These are phyloP conservation scores for Mythimna albipuncta DNA, from an alignment of 2,888 invertebrate species.

Conservation along the genomic window DNA sequence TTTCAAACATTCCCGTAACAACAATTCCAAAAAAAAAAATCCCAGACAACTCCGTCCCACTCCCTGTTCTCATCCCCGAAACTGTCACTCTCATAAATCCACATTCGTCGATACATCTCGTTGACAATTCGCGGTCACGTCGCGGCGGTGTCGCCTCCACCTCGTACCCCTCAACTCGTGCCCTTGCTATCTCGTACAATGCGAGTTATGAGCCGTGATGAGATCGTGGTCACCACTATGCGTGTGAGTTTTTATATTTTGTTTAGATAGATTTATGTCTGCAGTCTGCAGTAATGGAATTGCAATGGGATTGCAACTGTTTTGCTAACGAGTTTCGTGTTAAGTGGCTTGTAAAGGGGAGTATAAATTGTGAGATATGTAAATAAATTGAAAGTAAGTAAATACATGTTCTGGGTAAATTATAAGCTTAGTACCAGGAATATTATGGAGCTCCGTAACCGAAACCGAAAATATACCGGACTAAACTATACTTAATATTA, in stretches of 20 bases:
- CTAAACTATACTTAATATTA: too few relatives aligned
- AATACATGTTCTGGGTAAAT: background rate
- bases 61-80: conserved; percentile 17
- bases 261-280: conserved; percentile 44
- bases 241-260: conserved; percentile 48
- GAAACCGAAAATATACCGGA: too few relatives aligned
- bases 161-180: conserved; percentile 38
- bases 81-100: conserved; percentile 57
- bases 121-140: conserved; percentile 59
- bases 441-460: too few relatives aligned
- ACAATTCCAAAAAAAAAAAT: background rate
- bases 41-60: conserved; percentile 17
- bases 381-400: conserved; percentile 3
- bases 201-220: conserved; percentile 64
- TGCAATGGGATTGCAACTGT: conserved; percentile 32
- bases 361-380: conserved; percentile 8
- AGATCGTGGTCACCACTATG: conserved; percentile 38
- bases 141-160: conserved; percentile 52
- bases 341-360: conserved; percentile 20
- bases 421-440: background rate
- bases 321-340: conserved; percentile 35
- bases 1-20: too few relatives aligned
- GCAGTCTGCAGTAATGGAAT: conserved; percentile 30
- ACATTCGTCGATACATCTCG: conserved; percentile 63
- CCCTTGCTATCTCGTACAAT: conserved; percentile 49